These are phyloP conservation scores for Platycercus adscitus DNA, from an alignment of 2,113 vertebrate species.

Conservation along the genomic window DNA sequence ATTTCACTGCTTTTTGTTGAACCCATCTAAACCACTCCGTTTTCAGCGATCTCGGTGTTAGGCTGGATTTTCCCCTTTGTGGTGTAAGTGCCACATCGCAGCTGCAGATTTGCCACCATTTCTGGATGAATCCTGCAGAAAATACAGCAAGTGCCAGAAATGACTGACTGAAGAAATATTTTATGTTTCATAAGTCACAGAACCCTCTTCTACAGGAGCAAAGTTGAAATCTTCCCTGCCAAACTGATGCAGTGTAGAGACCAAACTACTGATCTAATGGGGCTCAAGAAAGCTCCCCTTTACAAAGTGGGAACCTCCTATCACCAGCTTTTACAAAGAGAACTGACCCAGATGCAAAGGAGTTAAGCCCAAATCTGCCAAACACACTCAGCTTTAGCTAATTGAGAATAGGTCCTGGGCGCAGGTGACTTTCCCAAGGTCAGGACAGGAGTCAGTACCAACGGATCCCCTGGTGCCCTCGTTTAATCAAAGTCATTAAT, in stretches of 20 bases:
- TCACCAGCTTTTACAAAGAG: not conserved
- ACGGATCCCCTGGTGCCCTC: not conserved
- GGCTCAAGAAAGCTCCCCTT: not conserved
- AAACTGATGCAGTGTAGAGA: not conserved
- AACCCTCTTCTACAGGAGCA: not conserved
- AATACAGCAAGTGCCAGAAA: not conserved
- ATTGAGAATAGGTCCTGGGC: not conserved
- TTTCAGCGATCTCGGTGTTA: not conserved
- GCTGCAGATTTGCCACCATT: not conserved
- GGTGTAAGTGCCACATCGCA: not conserved
- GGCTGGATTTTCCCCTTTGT: not conserved
- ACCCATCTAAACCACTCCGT: not conserved
- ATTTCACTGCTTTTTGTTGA: not conserved
- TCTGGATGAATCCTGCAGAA: not conserved
- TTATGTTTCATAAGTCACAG: not conserved
- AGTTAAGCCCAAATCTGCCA: not conserved
- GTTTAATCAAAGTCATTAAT: constrained; percentile 60
- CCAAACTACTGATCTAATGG: not conserved
- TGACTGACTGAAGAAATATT: not conserved
- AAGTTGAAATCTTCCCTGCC: not conserved
- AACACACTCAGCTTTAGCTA: accelerated
- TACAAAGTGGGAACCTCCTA: not conserved
- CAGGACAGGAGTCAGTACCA: not conserved
- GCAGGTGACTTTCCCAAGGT: constrained; percentile 45
- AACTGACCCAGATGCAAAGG: not conserved